Evolutionary conservation across 2,888 invertebrate species (phyloP), one percentile per base, ranked within the genome.

Genomic region (Scaptomyza reducta): DNA sequence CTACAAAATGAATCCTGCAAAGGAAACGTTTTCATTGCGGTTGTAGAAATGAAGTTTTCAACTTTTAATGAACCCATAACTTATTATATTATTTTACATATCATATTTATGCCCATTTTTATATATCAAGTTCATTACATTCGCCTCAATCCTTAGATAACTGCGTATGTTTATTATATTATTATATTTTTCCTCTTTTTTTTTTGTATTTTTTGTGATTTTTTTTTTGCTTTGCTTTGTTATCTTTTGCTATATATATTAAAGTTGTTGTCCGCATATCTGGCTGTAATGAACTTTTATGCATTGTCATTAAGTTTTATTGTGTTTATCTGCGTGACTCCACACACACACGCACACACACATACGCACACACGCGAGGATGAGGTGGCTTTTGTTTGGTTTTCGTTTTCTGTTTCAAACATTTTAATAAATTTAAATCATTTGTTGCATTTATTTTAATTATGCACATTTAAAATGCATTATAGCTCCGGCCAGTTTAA

Each of bases 391-490:
- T 75, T 65, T 64, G 55, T 61, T 57, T 73, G 57, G 45, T 13
- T n/a, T 7, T 38, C 14, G 6, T 54, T 57, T 50, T 49, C 68
- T 70, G 16, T 61, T 76, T 69, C 78, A 68, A 70, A 65, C 75
- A 76, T 80, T 83, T 84, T 83, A 83, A 85, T 83, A 83, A 85
- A 85, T 83, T 85, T 85, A 85, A 83, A 83, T 83, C 85, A 83
- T 83, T 85, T 83, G 85, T 82, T 85, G 83, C 83, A 84, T 83
- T 83, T 85, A 85, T 85, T 83, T 83, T 80, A 85, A 83, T 85
- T 80, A 81, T 81, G 74, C 71, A 64, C 83, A 78, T 83, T 84
- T 79, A 82, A 83, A 84, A 82, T 82, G 84, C 83, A 82, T 84
- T 83, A 80, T 60, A 63, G 38, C 41, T n/a, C 42, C 44, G 27